Base-by-base conservation (phyloP, 92 coral and sea anemone species). In the Micromussa lordhowensis region DNA sequence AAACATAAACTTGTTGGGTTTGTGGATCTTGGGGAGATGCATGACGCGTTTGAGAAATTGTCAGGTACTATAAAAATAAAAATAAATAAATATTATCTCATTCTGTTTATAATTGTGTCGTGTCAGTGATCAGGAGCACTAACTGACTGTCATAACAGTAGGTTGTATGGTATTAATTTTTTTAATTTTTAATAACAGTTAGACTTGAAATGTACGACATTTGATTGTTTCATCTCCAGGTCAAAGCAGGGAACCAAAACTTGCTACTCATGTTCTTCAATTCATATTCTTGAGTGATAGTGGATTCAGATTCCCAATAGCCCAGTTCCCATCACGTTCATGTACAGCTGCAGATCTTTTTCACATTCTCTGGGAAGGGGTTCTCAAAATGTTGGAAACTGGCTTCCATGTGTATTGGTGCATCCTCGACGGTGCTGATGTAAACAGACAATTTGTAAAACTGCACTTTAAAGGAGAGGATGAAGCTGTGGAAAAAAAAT, bases 211-310 rank as follows among this genome's bases (percentile, higher is more conserved):
- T 74, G n/a, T n/a, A n/a, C n/a, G n/a, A 14, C 21, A 78, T 78
- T 78, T 78, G 1, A 10, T 26, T 54, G 38, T 29, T 54, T 78
- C 4, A 78, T 13, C 5, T 78, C 12, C 68, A 78, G 82, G 82
- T 78, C 69, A 78, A 78, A 78, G 79, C 82, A 28, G 82, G 14
- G 86, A 58, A 59, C 77, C 87, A 83, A 72, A 87, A 30, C 71
- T 91, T 16, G 94, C 94, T 21, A 66, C 86, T 13, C 94, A 88
- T 44, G 92, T 92, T 0, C 88, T 92, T 3, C 90, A 87, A 64
- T 82, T 90, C 54, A 57, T 90, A 0, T 90, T 90, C 70, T 30
- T 90, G 14, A 57, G 90, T 68, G 92, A 90, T 75, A 51, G 86
- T 85, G 92, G 92, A 9, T 85, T 90, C 64, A 32, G 90, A 4